Conservation (phyloP, 2,113 vertebrate species). For the Trogon melanurus region DNA sequence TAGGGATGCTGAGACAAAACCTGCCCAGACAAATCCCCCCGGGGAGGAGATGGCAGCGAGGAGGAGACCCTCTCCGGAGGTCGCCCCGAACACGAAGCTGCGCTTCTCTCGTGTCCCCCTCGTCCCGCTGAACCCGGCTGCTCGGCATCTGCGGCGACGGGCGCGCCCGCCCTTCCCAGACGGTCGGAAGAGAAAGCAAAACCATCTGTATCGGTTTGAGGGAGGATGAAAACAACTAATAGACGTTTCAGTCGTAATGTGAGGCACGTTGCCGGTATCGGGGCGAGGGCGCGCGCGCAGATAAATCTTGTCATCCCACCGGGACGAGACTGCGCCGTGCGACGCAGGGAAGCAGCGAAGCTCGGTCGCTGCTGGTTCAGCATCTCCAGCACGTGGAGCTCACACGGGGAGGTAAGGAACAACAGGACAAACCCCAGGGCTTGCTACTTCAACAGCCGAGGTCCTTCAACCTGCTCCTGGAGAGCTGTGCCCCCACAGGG, state of each 20-base stretch:
- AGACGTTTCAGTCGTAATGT: background rate
- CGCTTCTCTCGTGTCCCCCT: background rate
- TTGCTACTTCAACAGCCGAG: background rate
- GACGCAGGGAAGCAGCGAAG: background rate
- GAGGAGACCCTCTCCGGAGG: background rate
- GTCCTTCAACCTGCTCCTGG: too few species aligned
- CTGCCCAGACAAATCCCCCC: background rate
- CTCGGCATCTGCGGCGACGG: background rate
- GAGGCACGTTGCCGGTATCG: background rate
- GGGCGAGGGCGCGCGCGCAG: background rate
- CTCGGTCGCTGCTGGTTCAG: fast-evolving
- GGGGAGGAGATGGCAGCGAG: background rate
- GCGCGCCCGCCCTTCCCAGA: background rate
- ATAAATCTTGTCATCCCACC: background rate
- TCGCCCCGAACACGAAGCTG: background rate
- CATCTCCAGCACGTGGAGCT: fast-evolving
- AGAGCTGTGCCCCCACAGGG: background rate
- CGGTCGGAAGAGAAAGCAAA: background rate
- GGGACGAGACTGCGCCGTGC: fast-evolving
- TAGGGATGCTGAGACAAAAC: background rate
- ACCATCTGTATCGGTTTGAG: background rate
- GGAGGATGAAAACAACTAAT: background rate
- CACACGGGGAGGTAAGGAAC: background rate
- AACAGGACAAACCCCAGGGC: background rate
- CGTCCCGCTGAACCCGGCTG: background rate